Evolutionary conservation across 1,140 invertebrate species (phyloP).

Genomic region (Acromyrmex echinatior): DNA sequence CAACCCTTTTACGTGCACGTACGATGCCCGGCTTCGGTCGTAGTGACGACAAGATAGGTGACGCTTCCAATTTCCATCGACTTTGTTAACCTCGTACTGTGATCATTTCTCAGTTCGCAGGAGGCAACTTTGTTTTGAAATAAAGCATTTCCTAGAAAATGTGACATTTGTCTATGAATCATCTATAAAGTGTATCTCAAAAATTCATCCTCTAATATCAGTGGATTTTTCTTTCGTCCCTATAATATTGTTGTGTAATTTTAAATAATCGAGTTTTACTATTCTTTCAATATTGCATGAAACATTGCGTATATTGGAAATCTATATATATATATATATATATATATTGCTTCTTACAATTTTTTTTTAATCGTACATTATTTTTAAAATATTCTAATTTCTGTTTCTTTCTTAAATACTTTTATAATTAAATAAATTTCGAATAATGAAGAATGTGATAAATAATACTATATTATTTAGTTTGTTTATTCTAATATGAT

Average conservation of each 20-base stretch:
- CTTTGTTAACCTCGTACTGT: conserved; percentile 76
- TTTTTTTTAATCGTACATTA: neutral
- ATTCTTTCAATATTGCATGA: neutral
- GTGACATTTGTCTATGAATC: conserved; percentile 20
- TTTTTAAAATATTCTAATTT: neutral
- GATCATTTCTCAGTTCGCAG: conserved; percentile 73
- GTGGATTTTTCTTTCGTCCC: neutral
- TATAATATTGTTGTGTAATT: neutral
- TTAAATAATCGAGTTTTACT: neutral
- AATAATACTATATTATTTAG: conserved; percentile 16
- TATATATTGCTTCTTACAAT: neutral
- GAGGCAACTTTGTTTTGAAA: conserved; percentile 38
- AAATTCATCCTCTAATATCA: neutral
- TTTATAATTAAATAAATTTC: neutral
- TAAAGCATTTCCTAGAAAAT: conserved; percentile 60
- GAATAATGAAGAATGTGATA: neutral
- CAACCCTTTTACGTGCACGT: conserved; percentile 67
- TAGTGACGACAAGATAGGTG: conserved; percentile 77
- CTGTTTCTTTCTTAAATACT: neutral
- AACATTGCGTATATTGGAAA: neutral
- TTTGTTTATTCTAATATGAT: neutral
- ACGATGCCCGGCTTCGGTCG: conserved; percentile 71
- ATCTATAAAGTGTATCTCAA: neutral
- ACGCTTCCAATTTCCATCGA: conserved; percentile 77
- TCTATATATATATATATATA: neutral